phyloP scores from a whole-genome alignment of 2,797 vertebrate species.

The Hippocampus kuda region DNA sequence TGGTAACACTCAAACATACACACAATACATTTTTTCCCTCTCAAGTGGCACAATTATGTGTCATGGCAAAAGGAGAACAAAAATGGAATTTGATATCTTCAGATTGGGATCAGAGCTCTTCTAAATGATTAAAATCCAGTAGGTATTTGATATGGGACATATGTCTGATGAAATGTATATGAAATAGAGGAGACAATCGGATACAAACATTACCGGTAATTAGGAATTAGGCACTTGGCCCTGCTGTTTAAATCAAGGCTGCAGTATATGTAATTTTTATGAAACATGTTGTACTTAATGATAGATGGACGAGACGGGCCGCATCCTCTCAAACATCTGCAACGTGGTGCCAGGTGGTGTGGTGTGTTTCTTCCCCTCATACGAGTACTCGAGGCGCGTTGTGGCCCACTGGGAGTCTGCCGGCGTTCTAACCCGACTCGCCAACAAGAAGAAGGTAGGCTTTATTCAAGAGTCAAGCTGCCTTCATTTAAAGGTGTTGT shows the following conservation, averaged over 20 bases:
- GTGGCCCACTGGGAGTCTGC: slow-evolving; percentile 79
- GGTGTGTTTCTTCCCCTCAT: slow-evolving; percentile 94
- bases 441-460: slow-evolving; percentile 80
- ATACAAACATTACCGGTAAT: background rate
- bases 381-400: slow-evolving; percentile 80
- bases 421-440: slow-evolving; percentile 71
- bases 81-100: too few relatives aligned
- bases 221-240: background rate
- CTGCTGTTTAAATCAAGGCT: background rate
- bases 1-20: slow-evolving; percentile 62
- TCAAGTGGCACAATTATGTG: background rate
- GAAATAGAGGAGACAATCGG: too few relatives aligned
- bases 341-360: slow-evolving; percentile 84
- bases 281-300: background rate
- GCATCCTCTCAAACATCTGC: slow-evolving; percentile 84
- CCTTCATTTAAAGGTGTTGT: background rate
- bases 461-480: too few relatives aligned
- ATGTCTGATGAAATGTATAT: background rate
- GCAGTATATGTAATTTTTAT: background rate
- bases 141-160: background rate
- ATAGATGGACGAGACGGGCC: slow-evolving; percentile 88
- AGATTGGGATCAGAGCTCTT: too few relatives aligned
- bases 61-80: too few relatives aligned
- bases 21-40: background rate
- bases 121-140: too few relatives aligned